A percentile compares a stretch with the other conserved stretches of the same genome.
These are phyloP conservation scores for Xestia sexstrigata DNA, from an alignment of 2,888 invertebrate genomes.

Conservation along the genomic window DNA sequence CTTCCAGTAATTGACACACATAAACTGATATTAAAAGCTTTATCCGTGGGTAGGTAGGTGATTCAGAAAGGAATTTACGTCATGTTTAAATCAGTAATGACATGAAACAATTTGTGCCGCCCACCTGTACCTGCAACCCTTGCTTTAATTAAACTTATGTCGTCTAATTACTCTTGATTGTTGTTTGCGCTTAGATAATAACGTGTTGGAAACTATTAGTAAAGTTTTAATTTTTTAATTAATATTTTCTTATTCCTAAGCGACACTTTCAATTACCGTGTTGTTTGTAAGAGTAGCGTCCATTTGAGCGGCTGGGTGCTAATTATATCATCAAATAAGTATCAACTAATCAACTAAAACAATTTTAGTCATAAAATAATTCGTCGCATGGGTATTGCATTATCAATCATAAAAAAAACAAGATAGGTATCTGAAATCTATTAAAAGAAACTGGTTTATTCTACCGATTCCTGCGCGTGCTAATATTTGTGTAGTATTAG, in stretches of 20 bases:
- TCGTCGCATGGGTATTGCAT: background rate
- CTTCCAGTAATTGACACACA: constrained; percentile 66
- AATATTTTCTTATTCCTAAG: constrained; percentile 32
- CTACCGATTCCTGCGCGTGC: constrained; percentile 6
- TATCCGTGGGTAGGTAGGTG: constrained; percentile 58
- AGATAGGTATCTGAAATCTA: background rate
- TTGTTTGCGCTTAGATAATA: constrained; percentile 65
- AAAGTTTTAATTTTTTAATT: constrained; percentile 34
- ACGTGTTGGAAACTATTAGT: constrained; percentile 49
- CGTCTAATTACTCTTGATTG: constrained; percentile 73
- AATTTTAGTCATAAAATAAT: background rate
- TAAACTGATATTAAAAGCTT: constrained; percentile 71
- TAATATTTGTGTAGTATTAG: constrained; percentile 26
- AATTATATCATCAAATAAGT: background rate
- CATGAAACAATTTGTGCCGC: constrained; percentile 70
- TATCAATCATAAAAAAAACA: background rate
- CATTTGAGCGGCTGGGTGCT: background rate
- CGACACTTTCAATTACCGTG: constrained; percentile 8
- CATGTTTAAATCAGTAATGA: constrained; percentile 72
- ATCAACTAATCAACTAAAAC: background rate
- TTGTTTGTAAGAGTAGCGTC: constrained; percentile 5
- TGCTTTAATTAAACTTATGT: constrained; percentile 79
- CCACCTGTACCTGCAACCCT: constrained; percentile 70
- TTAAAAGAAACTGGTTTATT: constrained; percentile 8
- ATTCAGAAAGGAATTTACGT: constrained; percentile 67